Base-by-base conservation (phyloP, 2,113 vertebrate species). In the Nanorana parkeri region DNA sequence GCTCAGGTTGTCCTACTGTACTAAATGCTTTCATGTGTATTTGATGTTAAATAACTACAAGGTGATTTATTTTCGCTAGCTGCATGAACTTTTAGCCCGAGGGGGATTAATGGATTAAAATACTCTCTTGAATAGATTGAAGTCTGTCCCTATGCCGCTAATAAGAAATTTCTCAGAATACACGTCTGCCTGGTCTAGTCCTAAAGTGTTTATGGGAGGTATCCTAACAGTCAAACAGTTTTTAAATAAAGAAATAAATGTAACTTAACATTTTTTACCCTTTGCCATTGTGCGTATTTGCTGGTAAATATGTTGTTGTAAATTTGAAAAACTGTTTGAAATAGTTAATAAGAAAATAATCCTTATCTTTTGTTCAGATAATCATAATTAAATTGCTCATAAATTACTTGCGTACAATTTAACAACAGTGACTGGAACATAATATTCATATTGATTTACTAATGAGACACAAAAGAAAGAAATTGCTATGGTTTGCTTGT, bases 71-170 rank as follows among this genome's bases (percentile, higher is more conserved):
- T 47, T 73, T 73, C 3, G 17, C 24, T 28, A 73, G 24, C 69
- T 32, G 69, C 51, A 73, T 73, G 51, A 73, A 73, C 51, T 24
- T 55, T 73, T 56, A 73, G 55, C 69, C 29, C 69, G 29, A 24
- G 24, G 20, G 52, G 51, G 68, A 52, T 73, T 73, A 56, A 73
- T 73, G 69, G 69, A 29, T 73, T 72, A 55, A 54, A 72, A 55
- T 72, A 72, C 51, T 26, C 21, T 41, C 32, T 52, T 24, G 52
- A 24, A 51, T 17, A 56, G 28, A 26, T 4, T 6, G 21, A 71
- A 73, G 23, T 73, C 23, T 28, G n/a, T 17, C 28, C 24, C 10
- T 29, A 29, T n/a, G 5, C 52, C 20, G 69, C 52, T 73, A 56
- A 56, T 55, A 28, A 20, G 11, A 29, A 16, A 29, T 32, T 26